These are phyloP conservation scores for Drosophila testacea DNA, from an alignment of 2,888 invertebrate genomes.

Conservation along the genomic window DNA sequence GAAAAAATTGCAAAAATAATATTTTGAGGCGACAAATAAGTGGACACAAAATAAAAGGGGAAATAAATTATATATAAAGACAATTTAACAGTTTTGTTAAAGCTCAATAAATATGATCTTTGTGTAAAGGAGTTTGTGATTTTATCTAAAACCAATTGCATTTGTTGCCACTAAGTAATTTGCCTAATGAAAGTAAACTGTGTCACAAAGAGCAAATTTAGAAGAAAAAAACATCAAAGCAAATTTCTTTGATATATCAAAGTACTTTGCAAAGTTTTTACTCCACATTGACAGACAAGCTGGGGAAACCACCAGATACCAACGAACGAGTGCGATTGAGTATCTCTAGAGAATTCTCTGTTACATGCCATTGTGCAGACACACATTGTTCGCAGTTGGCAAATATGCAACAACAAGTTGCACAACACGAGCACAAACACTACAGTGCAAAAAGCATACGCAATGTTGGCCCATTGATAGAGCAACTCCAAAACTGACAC, in stretches of 20 bases:
- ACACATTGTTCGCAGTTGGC: not conserved
- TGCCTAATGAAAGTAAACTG: not conserved
- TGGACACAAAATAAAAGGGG: not conserved
- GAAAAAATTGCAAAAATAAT: slow-evolving; percentile 20
- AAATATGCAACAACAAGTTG: slow-evolving; percentile 13
- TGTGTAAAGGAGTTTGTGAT: not conserved
- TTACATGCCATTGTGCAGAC: not conserved
- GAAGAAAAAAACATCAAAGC: slow-evolving; percentile 3
- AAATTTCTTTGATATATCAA: slow-evolving; percentile 35
- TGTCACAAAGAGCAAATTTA: slow-evolving; percentile 23
- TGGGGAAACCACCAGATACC: slow-evolving; percentile 16
- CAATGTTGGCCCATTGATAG: slow-evolving; percentile 63
- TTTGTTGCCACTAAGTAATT: slow-evolving; percentile 6
- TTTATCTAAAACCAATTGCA: not conserved
- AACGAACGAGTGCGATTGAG: slow-evolving; percentile 4
- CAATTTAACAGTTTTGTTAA: not conserved
- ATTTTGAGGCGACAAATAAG: slow-evolving; percentile 10
- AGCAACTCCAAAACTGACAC: slow-evolving; percentile 41
- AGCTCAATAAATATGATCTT: not conserved
- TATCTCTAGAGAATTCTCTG: slow-evolving; percentile 16
- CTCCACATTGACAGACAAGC: slow-evolving; percentile 31
- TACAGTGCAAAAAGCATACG: slow-evolving; percentile 62
- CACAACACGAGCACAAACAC: slow-evolving; percentile 4
- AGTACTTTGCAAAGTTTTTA: slow-evolving; percentile 40
- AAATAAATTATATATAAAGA: not conserved